phyloP scores from a whole-genome alignment of 1,140 invertebrate genomes.

The Atopsyche davidsoni region DNA sequence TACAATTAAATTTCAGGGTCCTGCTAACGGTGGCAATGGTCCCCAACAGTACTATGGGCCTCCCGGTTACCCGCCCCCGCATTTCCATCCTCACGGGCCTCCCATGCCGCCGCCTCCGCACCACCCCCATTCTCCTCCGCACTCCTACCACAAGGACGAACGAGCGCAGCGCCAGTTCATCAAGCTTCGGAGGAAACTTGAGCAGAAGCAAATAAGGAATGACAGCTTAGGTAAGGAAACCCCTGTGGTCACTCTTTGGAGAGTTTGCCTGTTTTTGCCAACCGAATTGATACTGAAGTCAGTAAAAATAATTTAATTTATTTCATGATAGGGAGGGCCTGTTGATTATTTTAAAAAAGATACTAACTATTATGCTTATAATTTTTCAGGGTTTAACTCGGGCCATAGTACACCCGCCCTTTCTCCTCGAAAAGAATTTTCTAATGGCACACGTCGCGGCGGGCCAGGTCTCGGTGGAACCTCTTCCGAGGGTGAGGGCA shows the following conservation, averaged over 20 bases:
- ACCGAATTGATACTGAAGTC: not conserved
- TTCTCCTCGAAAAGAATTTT: constrained; percentile 52
- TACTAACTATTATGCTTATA: constrained; percentile 8
- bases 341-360: not conserved
- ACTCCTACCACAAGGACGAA: constrained; percentile 66
- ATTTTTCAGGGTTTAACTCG: constrained; percentile 39
- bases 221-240: constrained; percentile 23
- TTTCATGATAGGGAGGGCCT: not conserved
- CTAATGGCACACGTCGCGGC: constrained; percentile 45
- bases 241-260: not conserved
- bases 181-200: constrained; percentile 68
- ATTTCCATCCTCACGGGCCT: no score
- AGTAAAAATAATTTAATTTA: not conserved
- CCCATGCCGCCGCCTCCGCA: constrained; percentile 49
- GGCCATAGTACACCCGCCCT: constrained; percentile 48
- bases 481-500: constrained; percentile 64
- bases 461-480: constrained; percentile 51
- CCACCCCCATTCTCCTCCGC: constrained; percentile 46
- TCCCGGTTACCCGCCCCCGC: constrained; percentile 42
- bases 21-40: constrained; percentile 57
- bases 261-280: not conserved
- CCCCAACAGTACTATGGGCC: constrained; percentile 56
- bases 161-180: constrained; percentile 66
- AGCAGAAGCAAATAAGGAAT: constrained; percentile 52
- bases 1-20: constrained; percentile 43